Conservation (phyloP, 2,888 invertebrate species). For the Colostygia pectinataria region DNA sequence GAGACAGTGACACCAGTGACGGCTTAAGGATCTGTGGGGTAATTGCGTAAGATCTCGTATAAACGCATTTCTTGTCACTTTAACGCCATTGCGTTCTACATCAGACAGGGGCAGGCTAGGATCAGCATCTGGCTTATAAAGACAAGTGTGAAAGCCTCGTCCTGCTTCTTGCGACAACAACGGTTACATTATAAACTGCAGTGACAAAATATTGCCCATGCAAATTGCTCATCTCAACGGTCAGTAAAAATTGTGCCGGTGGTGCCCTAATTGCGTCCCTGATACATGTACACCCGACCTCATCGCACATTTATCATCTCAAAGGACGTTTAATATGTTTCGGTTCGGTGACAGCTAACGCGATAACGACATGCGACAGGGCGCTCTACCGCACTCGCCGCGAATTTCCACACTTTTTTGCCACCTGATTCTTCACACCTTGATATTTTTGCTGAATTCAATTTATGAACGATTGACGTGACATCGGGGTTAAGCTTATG, state of each 20-base stretch:
- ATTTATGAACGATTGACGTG: conserved; percentile 21
- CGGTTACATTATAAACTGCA: too few relatives aligned
- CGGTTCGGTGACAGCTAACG: conserved; percentile 63
- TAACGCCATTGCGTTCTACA: too few relatives aligned
- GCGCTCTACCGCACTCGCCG: conserved; percentile 41
- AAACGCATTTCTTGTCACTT: too few relatives aligned
- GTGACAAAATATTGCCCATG: background rate
- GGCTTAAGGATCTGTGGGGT: conserved; percentile 19
- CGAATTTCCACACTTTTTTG: conserved; percentile 48
- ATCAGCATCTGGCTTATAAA: too few relatives aligned
- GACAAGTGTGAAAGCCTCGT: too few relatives aligned
- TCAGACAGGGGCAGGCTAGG: too few relatives aligned
- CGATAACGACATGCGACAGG: conserved; percentile 49
- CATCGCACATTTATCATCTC: conserved; percentile 74
- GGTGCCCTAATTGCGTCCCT: conserved; percentile 25
- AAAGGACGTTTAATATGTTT: conserved; percentile 78
- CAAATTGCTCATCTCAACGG: conserved; percentile 3
- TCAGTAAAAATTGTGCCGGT: background rate
- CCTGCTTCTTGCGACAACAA: too few relatives aligned
- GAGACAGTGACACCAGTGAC: conserved; percentile 39
- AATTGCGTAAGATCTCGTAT: too few relatives aligned
- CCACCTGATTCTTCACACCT: conserved; percentile 16
- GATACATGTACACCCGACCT: conserved; percentile 53
- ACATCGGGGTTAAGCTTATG: conserved; percentile 2
- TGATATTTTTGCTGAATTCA: conserved; percentile 20